phyloP scores from a whole-genome alignment of 2,888 invertebrate species.

The Plagodis dolabraria region DNA sequence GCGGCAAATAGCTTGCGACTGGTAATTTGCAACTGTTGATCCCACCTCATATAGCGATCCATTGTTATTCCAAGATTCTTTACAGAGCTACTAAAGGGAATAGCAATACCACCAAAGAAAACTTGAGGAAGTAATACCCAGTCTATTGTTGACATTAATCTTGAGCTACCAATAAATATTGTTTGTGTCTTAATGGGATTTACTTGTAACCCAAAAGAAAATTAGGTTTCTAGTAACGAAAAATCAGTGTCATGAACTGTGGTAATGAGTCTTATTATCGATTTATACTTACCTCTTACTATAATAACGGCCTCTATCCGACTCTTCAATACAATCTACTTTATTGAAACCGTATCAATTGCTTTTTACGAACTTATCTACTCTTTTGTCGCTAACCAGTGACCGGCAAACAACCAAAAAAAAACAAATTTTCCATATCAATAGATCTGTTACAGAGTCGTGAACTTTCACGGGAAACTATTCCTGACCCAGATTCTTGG shows the following conservation, averaged over 20 bases:
- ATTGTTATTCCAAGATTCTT: too few species aligned
- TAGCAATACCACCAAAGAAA: too few species aligned
- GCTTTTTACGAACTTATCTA: constrained; percentile 10
- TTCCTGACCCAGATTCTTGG: constrained; percentile 45
- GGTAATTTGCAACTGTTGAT: too few species aligned
- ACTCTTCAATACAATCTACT: constrained; percentile 14
- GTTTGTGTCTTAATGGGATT: too few species aligned
- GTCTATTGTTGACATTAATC: too few species aligned
- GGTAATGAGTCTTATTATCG: constrained; percentile 21
- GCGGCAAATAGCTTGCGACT: too few species aligned
- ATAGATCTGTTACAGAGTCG: constrained; percentile 37
- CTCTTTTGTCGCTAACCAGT: constrained; percentile 13
- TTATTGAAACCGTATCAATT: constrained; percentile 15
- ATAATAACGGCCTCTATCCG: constrained; percentile 31
- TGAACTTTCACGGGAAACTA: constrained; percentile 58
- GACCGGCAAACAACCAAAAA: constrained; percentile 20
- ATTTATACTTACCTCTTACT: constrained; percentile 15
- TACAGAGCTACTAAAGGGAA: too few species aligned
- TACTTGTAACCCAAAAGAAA: too few species aligned
- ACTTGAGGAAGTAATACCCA: too few species aligned
- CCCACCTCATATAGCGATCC: too few species aligned
- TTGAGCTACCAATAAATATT: too few species aligned
- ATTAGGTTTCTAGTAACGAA: too few species aligned
- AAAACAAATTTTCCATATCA: constrained; percentile 41
- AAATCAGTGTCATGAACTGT: background rate